phyloP scores from a whole-genome alignment of 2,113 vertebrate genomes.

The Sturnus vulgaris region DNA sequence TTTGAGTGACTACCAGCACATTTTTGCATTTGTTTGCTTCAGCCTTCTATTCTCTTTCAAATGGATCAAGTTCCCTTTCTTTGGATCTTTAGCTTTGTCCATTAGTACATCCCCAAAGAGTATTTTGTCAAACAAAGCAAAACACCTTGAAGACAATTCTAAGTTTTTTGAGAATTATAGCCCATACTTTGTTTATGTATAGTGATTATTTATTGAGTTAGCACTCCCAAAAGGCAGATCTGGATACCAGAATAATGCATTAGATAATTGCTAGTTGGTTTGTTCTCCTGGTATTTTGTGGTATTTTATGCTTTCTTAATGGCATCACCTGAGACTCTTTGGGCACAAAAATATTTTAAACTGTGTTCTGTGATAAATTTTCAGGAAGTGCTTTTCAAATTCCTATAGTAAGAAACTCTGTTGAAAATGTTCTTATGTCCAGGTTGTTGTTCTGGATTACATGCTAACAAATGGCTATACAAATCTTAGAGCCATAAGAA shows the following conservation, averaged over 20 bases:
- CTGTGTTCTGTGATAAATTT: slow-evolving; percentile 29
- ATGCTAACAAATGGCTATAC: not conserved
- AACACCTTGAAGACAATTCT: slow-evolving; percentile 62
- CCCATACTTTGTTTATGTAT: slow-evolving; percentile 67
- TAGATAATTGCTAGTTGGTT: slow-evolving; percentile 68
- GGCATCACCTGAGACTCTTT: slow-evolving; percentile 53
- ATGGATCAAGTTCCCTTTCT: slow-evolving; percentile 64
- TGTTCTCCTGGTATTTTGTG: slow-evolving; percentile 66
- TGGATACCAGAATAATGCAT: slow-evolving; percentile 67
- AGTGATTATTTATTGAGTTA: slow-evolving; percentile 70
- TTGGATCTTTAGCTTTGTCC: slow-evolving; percentile 62
- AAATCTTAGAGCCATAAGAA: not conserved
- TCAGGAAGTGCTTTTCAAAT: slow-evolving; percentile 37
- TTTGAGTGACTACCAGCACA: slow-evolving; percentile 56
- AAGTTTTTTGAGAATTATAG: slow-evolving; percentile 66
- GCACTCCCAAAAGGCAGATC: slow-evolving; percentile 73
- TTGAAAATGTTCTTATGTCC: slow-evolving; percentile 6
- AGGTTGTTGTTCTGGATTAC: not conserved
- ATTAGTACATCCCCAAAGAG: slow-evolving; percentile 68
- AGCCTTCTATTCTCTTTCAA: slow-evolving; percentile 57
- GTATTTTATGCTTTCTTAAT: slow-evolving; percentile 67
- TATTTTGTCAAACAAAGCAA: slow-evolving; percentile 73
- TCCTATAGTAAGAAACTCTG: not conserved
- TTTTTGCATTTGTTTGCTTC: slow-evolving; percentile 43
- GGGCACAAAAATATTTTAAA: slow-evolving; percentile 45